Evolutionary conservation across 2,797 vertebrate genomes (phyloP).

Genomic region (Triplophysa bombifrons): DNA sequence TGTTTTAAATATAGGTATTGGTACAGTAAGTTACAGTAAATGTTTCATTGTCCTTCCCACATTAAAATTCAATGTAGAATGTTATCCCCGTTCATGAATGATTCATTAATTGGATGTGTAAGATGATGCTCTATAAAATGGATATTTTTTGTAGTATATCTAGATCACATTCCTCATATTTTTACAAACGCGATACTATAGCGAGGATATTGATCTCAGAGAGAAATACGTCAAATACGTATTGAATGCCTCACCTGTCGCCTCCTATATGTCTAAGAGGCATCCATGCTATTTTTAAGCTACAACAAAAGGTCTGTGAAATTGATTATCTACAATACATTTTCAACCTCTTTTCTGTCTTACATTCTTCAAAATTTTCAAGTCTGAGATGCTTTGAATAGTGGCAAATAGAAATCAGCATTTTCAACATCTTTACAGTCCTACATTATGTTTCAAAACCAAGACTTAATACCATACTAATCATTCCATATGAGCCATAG

Average conservation of each 20-base stretch:
- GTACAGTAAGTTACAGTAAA: neutral
- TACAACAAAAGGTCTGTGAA: neutral
- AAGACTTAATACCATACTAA: constrained; percentile 10
- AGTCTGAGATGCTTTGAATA: neutral
- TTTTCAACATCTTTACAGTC: neutral
- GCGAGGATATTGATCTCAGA: too few relatives aligned
- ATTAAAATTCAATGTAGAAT: neutral
- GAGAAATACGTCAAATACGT: too few relatives aligned
- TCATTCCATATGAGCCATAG: neutral
- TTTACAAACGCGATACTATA: too few relatives aligned
- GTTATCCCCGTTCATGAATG: neutral
- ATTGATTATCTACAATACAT: neutral
- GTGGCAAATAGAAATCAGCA: neutral
- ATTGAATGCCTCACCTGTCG: neutral
- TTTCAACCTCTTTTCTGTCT: neutral
- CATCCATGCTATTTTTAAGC: neutral
- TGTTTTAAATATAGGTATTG: neutral
- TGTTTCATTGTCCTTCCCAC: neutral
- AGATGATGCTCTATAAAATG: neutral
- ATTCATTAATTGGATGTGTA: neutral
- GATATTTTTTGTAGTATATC: neutral
- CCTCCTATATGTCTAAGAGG: neutral
- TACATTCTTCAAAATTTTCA: neutral
- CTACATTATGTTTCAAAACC: neutral
- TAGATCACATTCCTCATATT: neutral